A percentile compares a stretch with the other conserved stretches of the same genome.
Evolutionary conservation across 1,140 invertebrate genomes (phyloP).

Genomic region (Megathymus violae): DNA sequence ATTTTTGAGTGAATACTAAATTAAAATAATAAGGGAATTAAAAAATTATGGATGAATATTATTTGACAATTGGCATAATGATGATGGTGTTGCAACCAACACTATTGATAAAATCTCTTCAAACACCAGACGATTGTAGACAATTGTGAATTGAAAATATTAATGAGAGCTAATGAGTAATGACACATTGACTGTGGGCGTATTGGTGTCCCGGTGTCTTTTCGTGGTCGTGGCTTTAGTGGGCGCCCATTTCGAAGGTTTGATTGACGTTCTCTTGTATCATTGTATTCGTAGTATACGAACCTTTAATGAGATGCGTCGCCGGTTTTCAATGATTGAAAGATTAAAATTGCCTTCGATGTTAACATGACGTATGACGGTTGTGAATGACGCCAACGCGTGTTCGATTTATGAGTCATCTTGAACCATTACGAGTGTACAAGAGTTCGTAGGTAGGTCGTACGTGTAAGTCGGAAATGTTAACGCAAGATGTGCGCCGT

Average conservation of each 20-base stretch:
- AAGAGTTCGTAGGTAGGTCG: neutral
- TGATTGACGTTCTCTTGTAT: conserved; percentile 30
- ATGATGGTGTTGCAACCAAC: too few species aligned
- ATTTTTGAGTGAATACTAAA: too few species aligned
- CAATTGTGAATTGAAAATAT: conserved; percentile 7
- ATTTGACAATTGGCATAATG: too few species aligned
- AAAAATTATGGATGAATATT: too few species aligned
- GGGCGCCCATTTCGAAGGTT: conserved; percentile 14
- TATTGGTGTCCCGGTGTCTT: conserved; percentile 6
- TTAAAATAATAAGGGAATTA: too few species aligned
- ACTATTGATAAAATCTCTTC: too few species aligned
- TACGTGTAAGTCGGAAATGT: too few species aligned
- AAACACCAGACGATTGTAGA: too few species aligned
- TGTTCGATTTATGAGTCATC: neutral
- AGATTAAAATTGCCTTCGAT: conserved; percentile 14
- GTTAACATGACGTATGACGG: neutral
- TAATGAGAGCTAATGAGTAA: conserved; percentile 39
- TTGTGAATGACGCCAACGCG: neutral
- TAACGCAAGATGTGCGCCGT: too few species aligned
- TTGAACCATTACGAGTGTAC: neutral
- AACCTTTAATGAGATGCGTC: conserved; percentile 6
- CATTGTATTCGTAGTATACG: conserved; percentile 6
- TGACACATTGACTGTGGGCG: conserved; percentile 36
- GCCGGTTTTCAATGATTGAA: conserved; percentile 5
- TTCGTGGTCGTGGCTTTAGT: neutral